Evolutionary conservation across 2,888 invertebrate genomes (phyloP), one percentile per base, ranked within the genome.

Genomic region (Diaperis boleti): DNA sequence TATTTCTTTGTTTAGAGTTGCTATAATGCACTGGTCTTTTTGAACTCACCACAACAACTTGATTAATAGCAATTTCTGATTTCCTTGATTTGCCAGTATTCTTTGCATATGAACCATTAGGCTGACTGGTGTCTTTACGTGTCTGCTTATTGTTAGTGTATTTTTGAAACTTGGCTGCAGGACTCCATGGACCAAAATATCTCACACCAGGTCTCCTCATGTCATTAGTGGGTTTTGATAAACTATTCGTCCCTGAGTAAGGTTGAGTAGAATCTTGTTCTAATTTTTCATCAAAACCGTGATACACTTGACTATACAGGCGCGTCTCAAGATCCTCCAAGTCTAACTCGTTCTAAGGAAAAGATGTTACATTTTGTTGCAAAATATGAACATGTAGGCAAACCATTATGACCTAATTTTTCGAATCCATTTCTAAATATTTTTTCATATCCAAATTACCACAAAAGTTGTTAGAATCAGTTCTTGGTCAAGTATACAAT

Each of bases 261-360:
- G 6, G 6, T 14, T 17, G 22, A 15, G 33, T 14, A 54, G 37
- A 5, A 14, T 45, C 55, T 42, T 49, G 55, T 15, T 65, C 29
- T 41, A 22, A 41, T 55, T 68, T 68, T 47, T 66, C 35, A 39
- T 35, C 37, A 7, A 26, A 7, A 64, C 26, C 22, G 70, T 80
- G 78, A 65, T 75, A 74, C 10, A 80, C 71, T 72, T 80, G 79
- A 60, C 79, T 76, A 65, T 80, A 80, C 14, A 80, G 69, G 26
- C 72, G 72, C 3, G 76, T 69, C 71, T 80, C 79, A 13, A 79
- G 37, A 15, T 79, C 79, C 62, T 78, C 76, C 56, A 78, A 66
- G 65, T 80, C 78, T 41, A 73, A 14, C 7, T 62, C 67, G 44
- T 61, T 33, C 60, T 60, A 29, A 22, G 8, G n/a, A 20, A 45